Evolutionary conservation across 2,888 invertebrate genomes (phyloP).

Genomic region (Trissoscelio sp.): DNA sequence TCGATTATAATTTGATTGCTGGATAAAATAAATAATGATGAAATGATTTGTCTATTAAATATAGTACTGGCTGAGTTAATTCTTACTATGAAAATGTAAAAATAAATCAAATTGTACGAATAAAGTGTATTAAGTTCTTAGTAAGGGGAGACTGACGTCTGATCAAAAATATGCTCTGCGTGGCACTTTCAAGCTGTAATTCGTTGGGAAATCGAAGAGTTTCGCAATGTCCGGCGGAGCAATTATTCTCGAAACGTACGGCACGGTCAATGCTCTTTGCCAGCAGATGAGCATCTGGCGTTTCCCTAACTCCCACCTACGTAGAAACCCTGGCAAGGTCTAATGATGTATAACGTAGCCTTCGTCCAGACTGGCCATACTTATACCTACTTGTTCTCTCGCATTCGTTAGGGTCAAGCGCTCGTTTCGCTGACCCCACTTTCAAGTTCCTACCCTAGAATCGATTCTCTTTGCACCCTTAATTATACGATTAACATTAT

Average conservation of each 20-base stretch:
- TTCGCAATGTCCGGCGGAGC: constrained; percentile 67
- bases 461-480: constrained; percentile 73
- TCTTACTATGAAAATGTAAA: constrained; percentile 4
- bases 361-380: constrained; percentile 75
- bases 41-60: neutral
- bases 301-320: constrained; percentile 79
- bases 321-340: constrained; percentile 77
- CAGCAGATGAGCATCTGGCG: constrained; percentile 81
- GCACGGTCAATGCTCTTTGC: constrained; percentile 68
- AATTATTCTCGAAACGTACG: constrained; percentile 68
- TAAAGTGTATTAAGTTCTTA: constrained; percentile 42
- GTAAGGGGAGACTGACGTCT: constrained; percentile 37
- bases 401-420: constrained; percentile 79
- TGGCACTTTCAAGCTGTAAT: constrained; percentile 60
- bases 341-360: constrained; percentile 81
- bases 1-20: too few species aligned
- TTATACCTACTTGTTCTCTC: constrained; percentile 73
- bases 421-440: constrained; percentile 76
- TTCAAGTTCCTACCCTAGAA: constrained; percentile 71
- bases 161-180: constrained; percentile 44
- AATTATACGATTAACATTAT: constrained; percentile 83
- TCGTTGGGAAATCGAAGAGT: constrained; percentile 63
- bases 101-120: constrained; percentile 43
- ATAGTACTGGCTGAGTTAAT: neutral
- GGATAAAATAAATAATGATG: too few species aligned